Evolutionary conservation across 2,888 invertebrate species (phyloP).

Genomic region (Caenorhabditis sp.): DNA sequence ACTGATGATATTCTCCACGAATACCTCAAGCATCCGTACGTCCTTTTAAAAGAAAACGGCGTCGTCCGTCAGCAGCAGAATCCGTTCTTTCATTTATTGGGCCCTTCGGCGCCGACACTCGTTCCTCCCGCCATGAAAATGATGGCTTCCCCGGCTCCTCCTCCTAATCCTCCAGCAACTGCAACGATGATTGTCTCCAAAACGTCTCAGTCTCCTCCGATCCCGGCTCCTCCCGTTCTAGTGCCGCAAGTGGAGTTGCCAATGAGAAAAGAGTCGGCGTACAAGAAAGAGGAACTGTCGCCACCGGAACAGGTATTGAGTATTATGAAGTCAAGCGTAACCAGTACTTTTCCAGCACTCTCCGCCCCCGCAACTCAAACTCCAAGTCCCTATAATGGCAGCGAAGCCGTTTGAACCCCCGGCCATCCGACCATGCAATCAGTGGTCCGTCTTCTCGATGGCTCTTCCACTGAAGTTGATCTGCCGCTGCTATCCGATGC

Average conservation of each 20-base stretch:
- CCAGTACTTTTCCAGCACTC: slow-evolving; percentile 1
- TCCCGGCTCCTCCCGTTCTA: slow-evolving; percentile 34
- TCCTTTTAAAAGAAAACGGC: slow-evolving; percentile 35
- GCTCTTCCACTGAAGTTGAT: slow-evolving; percentile 28
- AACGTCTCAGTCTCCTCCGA: slow-evolving; percentile 5
- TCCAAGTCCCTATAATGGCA: too few relatives aligned
- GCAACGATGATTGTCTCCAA: too few relatives aligned
- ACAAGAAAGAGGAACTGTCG: slow-evolving; percentile 8
- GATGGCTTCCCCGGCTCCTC: too few relatives aligned
- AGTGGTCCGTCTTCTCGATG: slow-evolving; percentile 48
- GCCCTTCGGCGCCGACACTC: background rate
- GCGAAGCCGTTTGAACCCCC: slow-evolving; percentile 17
- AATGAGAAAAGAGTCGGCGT: background rate
- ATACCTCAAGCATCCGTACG: slow-evolving; percentile 30
- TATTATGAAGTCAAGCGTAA: background rate
- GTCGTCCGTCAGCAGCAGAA: slow-evolving; percentile 15
- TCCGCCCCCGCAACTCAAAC: slow-evolving; percentile 35
- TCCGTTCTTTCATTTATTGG: slow-evolving; percentile 42
- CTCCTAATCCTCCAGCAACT: too few relatives aligned
- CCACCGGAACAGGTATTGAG: slow-evolving; percentile 18
- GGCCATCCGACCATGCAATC: slow-evolving; percentile 26
- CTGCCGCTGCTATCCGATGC: slow-evolving; percentile 26
- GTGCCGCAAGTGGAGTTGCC: slow-evolving; percentile 31
- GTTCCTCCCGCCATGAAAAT: too few relatives aligned
- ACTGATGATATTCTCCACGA: slow-evolving; percentile 36